Evolutionary conservation across 2,113 vertebrate genomes (phyloP).

Genomic region (Puffinus mauretanicus): DNA sequence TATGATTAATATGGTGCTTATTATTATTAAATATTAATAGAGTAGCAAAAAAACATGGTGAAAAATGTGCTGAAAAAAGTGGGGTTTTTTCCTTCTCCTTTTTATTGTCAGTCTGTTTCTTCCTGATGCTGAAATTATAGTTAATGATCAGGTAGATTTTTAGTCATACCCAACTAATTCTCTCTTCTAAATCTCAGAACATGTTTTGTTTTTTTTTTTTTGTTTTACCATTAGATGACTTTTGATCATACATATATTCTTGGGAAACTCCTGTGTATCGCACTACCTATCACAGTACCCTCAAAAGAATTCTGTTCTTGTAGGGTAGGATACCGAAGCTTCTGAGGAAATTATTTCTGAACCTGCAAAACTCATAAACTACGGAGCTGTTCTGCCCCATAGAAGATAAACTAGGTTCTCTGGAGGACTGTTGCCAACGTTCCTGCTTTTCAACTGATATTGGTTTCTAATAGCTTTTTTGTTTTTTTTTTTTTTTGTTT

Average conservation of each 20-base stretch:
- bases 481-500: neutral
- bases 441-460: neutral
- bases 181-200: neutral
- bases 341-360: neutral
- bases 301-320: neutral
- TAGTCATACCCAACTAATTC: neutral
- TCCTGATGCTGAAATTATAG: neutral
- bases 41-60: neutral
- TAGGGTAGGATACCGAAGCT: neutral
- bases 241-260: neutral
- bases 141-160: neutral
- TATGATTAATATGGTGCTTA: neutral
- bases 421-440: neutral
- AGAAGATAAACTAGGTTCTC: neutral
- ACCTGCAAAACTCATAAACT: neutral
- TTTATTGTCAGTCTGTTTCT: neutral
- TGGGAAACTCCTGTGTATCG: neutral
- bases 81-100: accelerated
- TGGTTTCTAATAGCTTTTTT: neutral
- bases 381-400: neutral
- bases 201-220: neutral
- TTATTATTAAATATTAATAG: neutral
- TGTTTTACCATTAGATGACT: neutral
- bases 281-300: neutral
- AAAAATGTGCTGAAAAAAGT: neutral